Conservation (phyloP, 2,888 invertebrate genomes). For the Cephus runcator region DNA sequence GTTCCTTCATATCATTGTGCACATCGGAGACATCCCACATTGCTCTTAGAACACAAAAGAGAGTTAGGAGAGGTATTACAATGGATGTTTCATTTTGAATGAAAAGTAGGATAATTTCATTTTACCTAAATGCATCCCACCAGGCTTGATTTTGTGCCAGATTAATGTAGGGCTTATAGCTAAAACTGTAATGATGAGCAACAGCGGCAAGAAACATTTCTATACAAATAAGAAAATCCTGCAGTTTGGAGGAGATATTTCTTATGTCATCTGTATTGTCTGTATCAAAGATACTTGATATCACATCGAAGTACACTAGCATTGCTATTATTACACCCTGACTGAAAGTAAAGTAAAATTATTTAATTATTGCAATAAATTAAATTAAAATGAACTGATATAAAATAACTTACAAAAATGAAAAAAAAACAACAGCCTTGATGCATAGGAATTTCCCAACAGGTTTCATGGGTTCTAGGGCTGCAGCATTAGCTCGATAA, state of each 20-base stretch:
- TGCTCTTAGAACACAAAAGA: constrained; percentile 64
- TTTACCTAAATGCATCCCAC: constrained; percentile 64
- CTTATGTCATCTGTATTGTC: constrained; percentile 75
- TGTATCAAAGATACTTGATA: constrained; percentile 80
- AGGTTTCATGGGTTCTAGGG: constrained; percentile 92
- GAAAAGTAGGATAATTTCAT: neutral
- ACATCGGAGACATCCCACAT: constrained; percentile 99
- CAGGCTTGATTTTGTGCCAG: constrained; percentile 61
- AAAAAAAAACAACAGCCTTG: constrained; percentile 97
- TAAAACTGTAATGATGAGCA: constrained; percentile 95
- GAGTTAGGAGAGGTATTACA: neutral
- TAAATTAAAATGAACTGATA: constrained; percentile 2
- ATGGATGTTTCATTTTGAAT: neutral
- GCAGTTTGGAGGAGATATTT: constrained; percentile 82
- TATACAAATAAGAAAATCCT: constrained; percentile 96
- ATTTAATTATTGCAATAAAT: constrained; percentile 15
- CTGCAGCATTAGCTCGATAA: constrained; percentile 88
- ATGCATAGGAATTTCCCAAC: constrained; percentile 96
- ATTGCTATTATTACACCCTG: constrained; percentile 92
- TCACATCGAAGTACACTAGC: constrained; percentile 84
- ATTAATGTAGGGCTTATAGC: constrained; percentile 86
- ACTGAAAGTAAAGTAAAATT: constrained; percentile 69
- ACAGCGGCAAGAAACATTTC: constrained; percentile 98
- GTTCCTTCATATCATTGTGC: constrained; percentile 90
- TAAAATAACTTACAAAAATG: constrained; percentile 88